Conservation (phyloP, 2,797 vertebrate species). For the Siniperca undulata region DNA sequence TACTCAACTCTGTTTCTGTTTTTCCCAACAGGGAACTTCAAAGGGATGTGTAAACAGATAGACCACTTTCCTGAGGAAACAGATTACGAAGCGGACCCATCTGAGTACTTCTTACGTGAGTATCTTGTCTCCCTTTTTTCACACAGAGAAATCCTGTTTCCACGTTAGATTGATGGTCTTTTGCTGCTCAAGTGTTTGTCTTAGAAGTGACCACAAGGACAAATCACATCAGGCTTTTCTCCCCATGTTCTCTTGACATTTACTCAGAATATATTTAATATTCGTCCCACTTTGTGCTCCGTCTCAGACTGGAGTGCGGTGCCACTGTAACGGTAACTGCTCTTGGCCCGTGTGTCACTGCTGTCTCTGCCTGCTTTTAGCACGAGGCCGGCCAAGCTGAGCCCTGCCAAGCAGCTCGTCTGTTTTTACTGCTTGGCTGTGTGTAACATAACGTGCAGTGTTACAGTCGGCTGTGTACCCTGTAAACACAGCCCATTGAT, state of each 20-base stretch:
- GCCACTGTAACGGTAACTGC: slow-evolving; percentile 42
- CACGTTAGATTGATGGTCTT: neutral
- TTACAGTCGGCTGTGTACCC: slow-evolving; percentile 78
- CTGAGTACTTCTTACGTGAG: slow-evolving; percentile 99
- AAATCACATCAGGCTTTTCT: neutral
- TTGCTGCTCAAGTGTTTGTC: neutral
- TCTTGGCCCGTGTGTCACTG: slow-evolving; percentile 53
- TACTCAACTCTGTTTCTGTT: slow-evolving; percentile 47
- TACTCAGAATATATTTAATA: slow-evolving; percentile 26
- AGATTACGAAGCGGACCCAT: slow-evolving; percentile 97
- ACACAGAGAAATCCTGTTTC: neutral
- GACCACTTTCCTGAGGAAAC: slow-evolving; percentile 99
- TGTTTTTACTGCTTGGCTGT: slow-evolving; percentile 75
- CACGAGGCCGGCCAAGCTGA: slow-evolving; percentile 50
- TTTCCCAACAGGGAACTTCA: slow-evolving; percentile 93
- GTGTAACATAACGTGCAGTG: slow-evolving; percentile 74
- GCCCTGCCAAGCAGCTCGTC: slow-evolving; percentile 68
- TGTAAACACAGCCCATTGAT: slow-evolving; percentile 85
- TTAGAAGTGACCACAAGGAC: neutral
- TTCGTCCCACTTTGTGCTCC: slow-evolving; percentile 46
- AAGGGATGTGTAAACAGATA: slow-evolving; percentile 99
- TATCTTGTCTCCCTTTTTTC: slow-evolving; percentile 56
- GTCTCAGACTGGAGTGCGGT: slow-evolving; percentile 39
- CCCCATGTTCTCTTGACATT: slow-evolving; percentile 13
- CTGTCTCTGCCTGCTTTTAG: slow-evolving; percentile 55